Evolutionary conservation across 2,113 vertebrate species (phyloP).

Genomic region (Macrotis lagotis): DNA sequence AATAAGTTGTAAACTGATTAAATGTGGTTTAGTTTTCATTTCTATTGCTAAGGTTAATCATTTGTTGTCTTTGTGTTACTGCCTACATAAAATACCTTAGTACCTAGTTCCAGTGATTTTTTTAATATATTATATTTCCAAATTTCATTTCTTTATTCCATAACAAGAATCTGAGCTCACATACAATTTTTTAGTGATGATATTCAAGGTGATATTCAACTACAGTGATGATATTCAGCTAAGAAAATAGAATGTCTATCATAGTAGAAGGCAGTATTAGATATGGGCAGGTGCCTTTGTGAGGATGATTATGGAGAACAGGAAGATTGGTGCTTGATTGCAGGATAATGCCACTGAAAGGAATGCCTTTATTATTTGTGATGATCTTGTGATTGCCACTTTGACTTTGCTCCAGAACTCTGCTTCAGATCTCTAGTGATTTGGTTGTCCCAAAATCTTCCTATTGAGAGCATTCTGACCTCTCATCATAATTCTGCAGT

Average conservation of each 20-base stretch:
- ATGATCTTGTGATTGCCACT: background rate
- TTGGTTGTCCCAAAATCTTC: background rate
- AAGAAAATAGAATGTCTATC: background rate
- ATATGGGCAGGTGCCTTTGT: background rate
- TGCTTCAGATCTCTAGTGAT: background rate
- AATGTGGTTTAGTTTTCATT: background rate
- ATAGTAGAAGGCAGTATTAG: background rate
- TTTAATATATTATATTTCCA: background rate
- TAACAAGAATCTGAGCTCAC: background rate
- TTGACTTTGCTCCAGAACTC: background rate
- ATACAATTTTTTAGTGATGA: background rate
- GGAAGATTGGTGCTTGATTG: background rate
- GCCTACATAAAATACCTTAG: background rate
- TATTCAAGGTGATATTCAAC: background rate
- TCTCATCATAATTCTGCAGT: background rate
- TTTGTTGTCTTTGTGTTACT: background rate
- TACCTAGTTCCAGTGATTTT: background rate
- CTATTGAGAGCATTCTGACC: background rate
- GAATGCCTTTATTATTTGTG: background rate
- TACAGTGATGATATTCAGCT: background rate
- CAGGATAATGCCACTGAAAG: background rate
- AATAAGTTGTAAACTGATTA: background rate
- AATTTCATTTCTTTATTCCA: background rate
- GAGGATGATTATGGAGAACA: background rate
- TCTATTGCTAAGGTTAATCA: background rate